Conservation (phyloP, 2,888 invertebrate species). For the Orchesellides sinensis region DNA sequence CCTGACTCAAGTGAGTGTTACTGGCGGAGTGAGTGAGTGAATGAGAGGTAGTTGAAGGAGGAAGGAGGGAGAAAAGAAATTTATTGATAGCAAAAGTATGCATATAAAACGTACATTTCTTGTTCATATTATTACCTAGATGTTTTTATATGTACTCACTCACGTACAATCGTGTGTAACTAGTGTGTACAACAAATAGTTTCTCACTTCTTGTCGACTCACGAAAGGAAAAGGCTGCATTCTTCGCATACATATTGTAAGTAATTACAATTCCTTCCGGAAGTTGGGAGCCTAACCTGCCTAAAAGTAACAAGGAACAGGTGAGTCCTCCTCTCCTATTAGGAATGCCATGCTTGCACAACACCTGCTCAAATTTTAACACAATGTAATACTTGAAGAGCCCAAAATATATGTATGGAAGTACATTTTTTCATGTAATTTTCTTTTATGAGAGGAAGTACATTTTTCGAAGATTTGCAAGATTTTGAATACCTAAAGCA, state of each 20-base stretch:
- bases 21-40: slow-evolving; percentile 41
- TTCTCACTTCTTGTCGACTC: slow-evolving; percentile 20
- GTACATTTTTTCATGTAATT: neutral
- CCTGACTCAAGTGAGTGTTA: slow-evolving; percentile 20
- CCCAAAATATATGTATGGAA: too few species aligned
- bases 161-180: too few species aligned
- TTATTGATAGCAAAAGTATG: slow-evolving; percentile 38
- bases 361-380: neutral
- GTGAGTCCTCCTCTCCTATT: slow-evolving; percentile 19
- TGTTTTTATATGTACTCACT: slow-evolving; percentile 4
- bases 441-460: neutral
- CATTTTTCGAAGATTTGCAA: too few species aligned
- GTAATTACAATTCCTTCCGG: slow-evolving; percentile 36
- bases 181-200: neutral
- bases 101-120: neutral
- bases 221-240: slow-evolving; percentile 5
- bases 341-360: neutral
- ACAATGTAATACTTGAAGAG: too few species aligned
- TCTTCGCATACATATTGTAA: slow-evolving; percentile 36
- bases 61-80: slow-evolving; percentile 24
- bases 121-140: neutral
- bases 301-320: slow-evolving; percentile 27
- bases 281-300: neutral
- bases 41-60: slow-evolving; percentile 14
- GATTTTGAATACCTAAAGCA: too few species aligned